Base-by-base conservation (phyloP, 2,113 vertebrate genomes). In the Calyptommatus sinebrachiatus region DNA sequence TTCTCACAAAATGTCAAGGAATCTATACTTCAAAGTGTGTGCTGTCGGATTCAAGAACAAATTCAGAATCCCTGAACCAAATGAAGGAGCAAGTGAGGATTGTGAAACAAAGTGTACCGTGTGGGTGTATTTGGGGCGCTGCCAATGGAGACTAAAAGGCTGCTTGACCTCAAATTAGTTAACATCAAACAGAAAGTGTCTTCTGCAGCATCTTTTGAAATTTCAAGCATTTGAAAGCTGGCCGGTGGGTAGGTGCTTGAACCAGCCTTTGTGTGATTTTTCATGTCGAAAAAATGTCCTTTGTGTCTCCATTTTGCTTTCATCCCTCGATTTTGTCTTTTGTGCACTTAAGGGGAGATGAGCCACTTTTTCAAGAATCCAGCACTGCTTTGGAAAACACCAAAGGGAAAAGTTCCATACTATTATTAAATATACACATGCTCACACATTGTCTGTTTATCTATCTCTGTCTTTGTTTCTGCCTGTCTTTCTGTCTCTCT, bases 11-110 rank as follows among this genome's bases (percentile, higher is more conserved):
- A 83, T 83, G 78, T 86, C 86, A 82, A 71, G 84, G 92, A 88
- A 91, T 85, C 71, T 87, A 62, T 28, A 65, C 88, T 92, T 91
- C 93, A 90, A 91, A 74, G 83, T 53, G 7, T 3, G 73, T 73
- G 74, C 6, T 21, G 67, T 57, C 88, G 88, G 92, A 48, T 88
- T 84, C 79, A 92, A 89, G 82, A 89, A 66, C 67, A 48, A 1
- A 16, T 10, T 8, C 46, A 71, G 84, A 88, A 87, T 91, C 82
- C 4, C 83, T 71, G 84, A 87, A 88, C 84, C 84, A 91, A 91
- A 83, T 78, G 83, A 89, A 88, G 83, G 71, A 76, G 35, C 35
- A 41, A 41, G 73, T 31, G 70, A 8, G 24, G 24, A 41, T 66
- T 71, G 8, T 80, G 83, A 88, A 83, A 84, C 78, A 75, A 80